Percentiles rank a stretch among this genome's conserved stretches.
Evolutionary conservation across 2,797 vertebrate genomes (phyloP).

Genomic region (Carapus acus): DNA sequence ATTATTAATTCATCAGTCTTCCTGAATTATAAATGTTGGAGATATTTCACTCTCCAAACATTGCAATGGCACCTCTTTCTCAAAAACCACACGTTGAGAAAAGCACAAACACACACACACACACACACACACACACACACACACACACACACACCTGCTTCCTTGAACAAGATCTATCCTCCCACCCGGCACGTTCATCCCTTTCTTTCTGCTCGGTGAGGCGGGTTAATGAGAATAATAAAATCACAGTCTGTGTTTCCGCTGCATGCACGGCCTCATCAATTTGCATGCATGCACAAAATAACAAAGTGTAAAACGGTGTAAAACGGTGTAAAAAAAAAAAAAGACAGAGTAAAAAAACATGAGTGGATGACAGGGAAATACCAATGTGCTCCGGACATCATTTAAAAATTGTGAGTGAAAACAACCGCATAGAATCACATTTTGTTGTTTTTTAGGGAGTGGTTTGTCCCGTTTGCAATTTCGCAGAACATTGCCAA

Average conservation of each 20-base stretch:
- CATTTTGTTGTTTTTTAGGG: slow-evolving; percentile 42
- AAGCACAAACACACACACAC: slow-evolving; percentile 1
- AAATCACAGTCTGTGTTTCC: slow-evolving; percentile 90
- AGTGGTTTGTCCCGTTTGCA: slow-evolving; percentile 49
- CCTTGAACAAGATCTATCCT: slow-evolving; percentile 48
- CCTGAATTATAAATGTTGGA: slow-evolving; percentile 67
- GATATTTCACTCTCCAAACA: slow-evolving; percentile 65
- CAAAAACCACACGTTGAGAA: slow-evolving; percentile 25
- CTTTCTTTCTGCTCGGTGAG: slow-evolving; percentile 64
- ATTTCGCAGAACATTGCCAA: slow-evolving; percentile 23
- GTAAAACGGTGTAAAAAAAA: too few relatives aligned
- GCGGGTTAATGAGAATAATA: slow-evolving; percentile 84
- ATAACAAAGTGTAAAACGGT: slow-evolving; percentile 49
- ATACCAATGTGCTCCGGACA: slow-evolving; percentile 70
- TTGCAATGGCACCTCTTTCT: slow-evolving; percentile 53
- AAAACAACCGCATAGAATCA: slow-evolving; percentile 67
- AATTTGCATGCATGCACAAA: slow-evolving; percentile 71
- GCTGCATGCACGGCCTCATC: slow-evolving; percentile 77
- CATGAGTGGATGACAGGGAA: slow-evolving; percentile 19
- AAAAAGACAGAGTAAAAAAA: slow-evolving; percentile 11
- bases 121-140: slow-evolving; percentile 19
- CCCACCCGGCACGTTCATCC: slow-evolving; percentile 44
- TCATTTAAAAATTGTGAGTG: slow-evolving; percentile 48
- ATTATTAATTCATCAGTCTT: slow-evolving; percentile 68
- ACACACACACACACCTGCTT: slow-evolving; percentile 1